These are phyloP conservation scores for Ailurus styani DNA, from an alignment of 2,113 vertebrate genomes.

Conservation along the genomic window DNA sequence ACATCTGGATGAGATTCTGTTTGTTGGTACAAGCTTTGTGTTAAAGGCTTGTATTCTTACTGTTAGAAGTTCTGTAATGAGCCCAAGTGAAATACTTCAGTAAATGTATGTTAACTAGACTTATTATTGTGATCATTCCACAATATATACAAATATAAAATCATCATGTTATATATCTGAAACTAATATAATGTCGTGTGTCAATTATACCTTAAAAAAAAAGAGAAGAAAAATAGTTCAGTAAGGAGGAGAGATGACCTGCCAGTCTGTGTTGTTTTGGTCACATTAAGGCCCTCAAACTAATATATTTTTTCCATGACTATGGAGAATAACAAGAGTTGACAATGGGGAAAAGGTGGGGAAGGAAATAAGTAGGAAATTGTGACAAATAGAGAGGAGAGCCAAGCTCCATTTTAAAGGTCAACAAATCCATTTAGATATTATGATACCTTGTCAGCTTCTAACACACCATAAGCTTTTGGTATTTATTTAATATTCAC, in stretches of 20 bases:
- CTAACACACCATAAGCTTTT: constrained; percentile 11
- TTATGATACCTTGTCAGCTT: constrained; percentile 13
- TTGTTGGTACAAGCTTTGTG: background rate
- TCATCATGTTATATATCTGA: background rate
- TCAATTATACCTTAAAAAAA: background rate
- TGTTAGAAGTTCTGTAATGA: constrained; percentile 51
- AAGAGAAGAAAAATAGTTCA: background rate
- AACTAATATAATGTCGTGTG: background rate
- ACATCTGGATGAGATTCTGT: constrained; percentile 53
- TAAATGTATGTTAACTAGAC: background rate
- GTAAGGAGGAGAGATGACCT: constrained; percentile 57
- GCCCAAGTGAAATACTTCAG: constrained; percentile 32
- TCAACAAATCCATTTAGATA: constrained; percentile 58
- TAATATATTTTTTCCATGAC: constrained; percentile 76
- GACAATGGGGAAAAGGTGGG: constrained; percentile 78
- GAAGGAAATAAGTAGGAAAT: constrained; percentile 79
- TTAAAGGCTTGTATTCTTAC: constrained; percentile 66
- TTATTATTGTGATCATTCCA: background rate
- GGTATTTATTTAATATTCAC: constrained; percentile 34
- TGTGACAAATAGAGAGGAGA: constrained; percentile 27
- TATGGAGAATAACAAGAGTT: constrained; percentile 77
- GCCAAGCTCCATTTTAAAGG: constrained; percentile 53
- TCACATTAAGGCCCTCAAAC: constrained; percentile 65
- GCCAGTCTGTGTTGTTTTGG: constrained; percentile 70
- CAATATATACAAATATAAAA: background rate